Evolutionary conservation across 1,140 invertebrate genomes (phyloP).

Genomic region (Dufourea novaeangliae): DNA sequence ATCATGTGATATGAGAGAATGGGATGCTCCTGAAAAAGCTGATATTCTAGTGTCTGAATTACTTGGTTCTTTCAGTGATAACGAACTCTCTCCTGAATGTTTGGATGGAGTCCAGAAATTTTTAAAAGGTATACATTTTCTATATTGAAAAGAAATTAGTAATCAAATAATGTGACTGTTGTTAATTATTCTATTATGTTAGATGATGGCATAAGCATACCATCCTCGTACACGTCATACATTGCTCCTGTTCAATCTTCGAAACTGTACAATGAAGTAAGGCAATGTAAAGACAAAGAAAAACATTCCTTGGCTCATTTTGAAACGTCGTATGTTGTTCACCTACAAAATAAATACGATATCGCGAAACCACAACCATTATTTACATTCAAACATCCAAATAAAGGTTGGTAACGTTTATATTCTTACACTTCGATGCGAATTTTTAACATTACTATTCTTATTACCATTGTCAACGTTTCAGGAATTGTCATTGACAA

Average conservation of each 20-base stretch:
- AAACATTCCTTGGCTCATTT: constrained; percentile 85
- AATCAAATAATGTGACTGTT: not conserved
- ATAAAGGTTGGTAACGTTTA: constrained; percentile 80
- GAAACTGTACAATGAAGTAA: constrained; percentile 89
- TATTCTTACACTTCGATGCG: not conserved
- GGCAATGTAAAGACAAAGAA: constrained; percentile 83
- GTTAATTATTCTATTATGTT: constrained; percentile 10
- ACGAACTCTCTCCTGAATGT: constrained; percentile 99
- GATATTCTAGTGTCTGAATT: constrained; percentile 99
- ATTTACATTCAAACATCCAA: constrained; percentile 96
- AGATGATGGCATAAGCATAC: constrained; percentile 95
- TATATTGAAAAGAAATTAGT: constrained; percentile 16
- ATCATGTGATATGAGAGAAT: constrained; percentile 95
- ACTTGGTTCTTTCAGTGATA: constrained; percentile 98
- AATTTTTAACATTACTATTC: constrained; percentile 35
- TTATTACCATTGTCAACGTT: constrained; percentile 47
- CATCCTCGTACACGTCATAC: constrained; percentile 94
- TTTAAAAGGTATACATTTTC: constrained; percentile 85
- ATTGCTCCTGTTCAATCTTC: constrained; percentile 92
- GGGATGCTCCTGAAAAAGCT: constrained; percentile 90
- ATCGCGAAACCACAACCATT: constrained; percentile 90
- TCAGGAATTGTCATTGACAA: constrained; percentile 86
- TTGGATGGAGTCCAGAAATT: constrained; percentile 96
- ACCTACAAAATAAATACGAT: constrained; percentile 94
- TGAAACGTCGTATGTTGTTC: constrained; percentile 96